phyloP scores from a whole-genome alignment of 64 coral and sea anemone species.

The Exaiptasia diaphana region DNA sequence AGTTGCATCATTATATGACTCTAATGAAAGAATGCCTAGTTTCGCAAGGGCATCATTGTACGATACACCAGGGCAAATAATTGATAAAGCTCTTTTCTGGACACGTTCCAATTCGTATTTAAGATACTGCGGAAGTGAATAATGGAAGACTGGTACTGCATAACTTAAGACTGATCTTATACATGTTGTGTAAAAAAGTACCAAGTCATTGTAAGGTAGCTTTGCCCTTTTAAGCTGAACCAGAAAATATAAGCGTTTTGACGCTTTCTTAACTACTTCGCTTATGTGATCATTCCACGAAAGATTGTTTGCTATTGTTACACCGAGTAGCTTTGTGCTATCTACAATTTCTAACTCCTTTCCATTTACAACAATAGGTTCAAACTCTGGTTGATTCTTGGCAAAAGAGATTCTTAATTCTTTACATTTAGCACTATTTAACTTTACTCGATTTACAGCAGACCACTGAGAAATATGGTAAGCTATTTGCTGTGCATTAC shows the following conservation, averaged over 20 bases:
- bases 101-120: slow-evolving; percentile 4
- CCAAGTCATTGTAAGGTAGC: not conserved
- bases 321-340: slow-evolving; percentile 13
- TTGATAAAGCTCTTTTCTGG: not conserved
- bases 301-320: not conserved
- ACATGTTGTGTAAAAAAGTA: not conserved
- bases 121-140: slow-evolving; percentile 2
- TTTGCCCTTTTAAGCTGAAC: slow-evolving; percentile 21
- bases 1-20: not conserved
- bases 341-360: not conserved
- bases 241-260: slow-evolving; percentile 26
- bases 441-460: slow-evolving; percentile 7
- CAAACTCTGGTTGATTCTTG: not conserved
- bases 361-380: slow-evolving; percentile 1
- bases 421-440: slow-evolving; percentile 49
- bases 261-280: slow-evolving; percentile 8
- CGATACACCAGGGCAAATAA: not conserved
- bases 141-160: slow-evolving; percentile 3
- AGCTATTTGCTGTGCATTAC: not conserved
- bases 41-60: not conserved
- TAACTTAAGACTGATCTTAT: slow-evolving; percentile 24
- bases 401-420: slow-evolving; percentile 40
- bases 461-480: slow-evolving; percentile 30
- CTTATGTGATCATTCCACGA: slow-evolving; percentile 27
- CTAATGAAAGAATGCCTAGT: not conserved